These are phyloP conservation scores for Phataginus tetradactyla DNA, from an alignment of 2,797 vertebrate species.

Conservation along the genomic window DNA sequence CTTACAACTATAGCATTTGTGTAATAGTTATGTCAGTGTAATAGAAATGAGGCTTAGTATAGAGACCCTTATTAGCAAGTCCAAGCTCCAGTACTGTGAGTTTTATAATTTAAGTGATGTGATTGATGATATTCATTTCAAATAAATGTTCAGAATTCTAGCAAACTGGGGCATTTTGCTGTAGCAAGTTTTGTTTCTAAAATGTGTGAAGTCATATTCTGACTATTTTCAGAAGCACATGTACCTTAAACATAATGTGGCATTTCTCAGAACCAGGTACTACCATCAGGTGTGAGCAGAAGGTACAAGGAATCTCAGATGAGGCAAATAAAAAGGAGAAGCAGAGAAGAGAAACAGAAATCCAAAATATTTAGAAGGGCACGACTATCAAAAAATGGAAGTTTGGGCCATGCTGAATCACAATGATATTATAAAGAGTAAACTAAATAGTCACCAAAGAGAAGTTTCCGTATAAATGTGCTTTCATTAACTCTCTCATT, in stretches of 20 bases:
- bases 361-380: not conserved
- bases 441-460: not conserved
- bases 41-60: not conserved
- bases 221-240: conserved; percentile 29
- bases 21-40: conserved; percentile 45
- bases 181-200: conserved; percentile 32
- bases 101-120: conserved; percentile 21
- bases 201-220: conserved; percentile 39
- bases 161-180: not conserved
- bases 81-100: not conserved
- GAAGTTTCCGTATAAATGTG: not conserved
- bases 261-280: conserved; percentile 43
- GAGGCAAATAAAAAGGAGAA: not conserved
- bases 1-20: conserved; percentile 49
- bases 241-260: conserved; percentile 34
- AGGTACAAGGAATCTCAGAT: not conserved
- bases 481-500: not conserved
- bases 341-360: not conserved
- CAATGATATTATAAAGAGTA: not conserved
- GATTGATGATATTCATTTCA: conserved; percentile 29
- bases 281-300: conserved; percentile 47
- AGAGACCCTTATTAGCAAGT: not conserved
- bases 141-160: conserved; percentile 27
- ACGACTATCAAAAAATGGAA: not conserved
- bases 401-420: not conserved